Percentiles rank a stretch among this genome's conserved stretches.
phyloP scores from a whole-genome alignment of 2,113 vertebrate genomes.

The Mormoops blainvillei region DNA sequence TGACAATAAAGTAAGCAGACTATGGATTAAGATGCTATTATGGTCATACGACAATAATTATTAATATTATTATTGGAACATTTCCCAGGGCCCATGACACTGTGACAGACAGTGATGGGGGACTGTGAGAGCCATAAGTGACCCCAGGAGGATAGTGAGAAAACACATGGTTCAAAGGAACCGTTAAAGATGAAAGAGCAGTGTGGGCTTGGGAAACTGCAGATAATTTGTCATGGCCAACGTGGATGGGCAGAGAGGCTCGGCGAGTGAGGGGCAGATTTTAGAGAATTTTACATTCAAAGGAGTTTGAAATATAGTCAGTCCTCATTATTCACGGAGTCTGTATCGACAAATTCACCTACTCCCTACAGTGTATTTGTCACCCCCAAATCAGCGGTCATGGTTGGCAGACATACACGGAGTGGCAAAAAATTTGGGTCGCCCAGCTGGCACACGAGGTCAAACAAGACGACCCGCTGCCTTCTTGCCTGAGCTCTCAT shows the following conservation, averaged over 20 bases:
- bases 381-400: accelerated
- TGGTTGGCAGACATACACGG: not conserved
- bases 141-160: not conserved
- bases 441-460: not conserved
- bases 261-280: not conserved
- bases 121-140: not conserved
- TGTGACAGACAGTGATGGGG: not conserved
- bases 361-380: not conserved
- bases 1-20: not conserved
- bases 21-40: not conserved
- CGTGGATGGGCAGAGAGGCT: not conserved
- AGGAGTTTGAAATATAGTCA: not conserved
- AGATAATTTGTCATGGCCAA: accelerated
- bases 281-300: not conserved
- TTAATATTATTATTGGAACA: not conserved
- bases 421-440: not conserved
- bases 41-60: too few species aligned
- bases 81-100: not conserved
- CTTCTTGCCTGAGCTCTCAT: not conserved
- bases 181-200: not conserved
- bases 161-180: not conserved
- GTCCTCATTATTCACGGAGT: not conserved
- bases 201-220: not conserved
- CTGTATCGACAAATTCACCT: not conserved
- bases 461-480: accelerated